Evolutionary conservation across 1,140 invertebrate species (phyloP).

Genomic region (Panulirus ornatus): DNA sequence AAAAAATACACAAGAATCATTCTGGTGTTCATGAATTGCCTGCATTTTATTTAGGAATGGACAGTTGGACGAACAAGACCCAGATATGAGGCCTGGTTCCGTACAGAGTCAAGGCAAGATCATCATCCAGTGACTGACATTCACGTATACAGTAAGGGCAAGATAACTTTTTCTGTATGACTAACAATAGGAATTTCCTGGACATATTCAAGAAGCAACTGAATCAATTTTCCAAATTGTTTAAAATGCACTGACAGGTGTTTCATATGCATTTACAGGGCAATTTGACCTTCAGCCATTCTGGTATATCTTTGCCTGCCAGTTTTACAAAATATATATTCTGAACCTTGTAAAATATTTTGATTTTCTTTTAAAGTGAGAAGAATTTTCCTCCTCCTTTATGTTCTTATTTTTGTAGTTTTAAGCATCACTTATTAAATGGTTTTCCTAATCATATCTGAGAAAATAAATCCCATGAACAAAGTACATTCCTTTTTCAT

Average conservation of each 20-base stretch:
- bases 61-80: slow-evolving; percentile 7
- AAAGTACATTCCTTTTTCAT: not conserved
- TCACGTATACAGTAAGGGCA: not conserved
- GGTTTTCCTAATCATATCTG: not conserved
- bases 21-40: slow-evolving; percentile 32
- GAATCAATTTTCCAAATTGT: not conserved
- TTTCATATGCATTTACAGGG: no score
- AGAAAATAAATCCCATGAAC: not conserved
- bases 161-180: not conserved
- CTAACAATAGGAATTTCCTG: not conserved
- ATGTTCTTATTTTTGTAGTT: not conserved
- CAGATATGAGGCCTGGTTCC: not conserved
- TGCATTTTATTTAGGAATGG: slow-evolving; percentile 40
- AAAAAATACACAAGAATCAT: slow-evolving; percentile 33
- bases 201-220: not conserved
- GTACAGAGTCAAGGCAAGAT: not conserved
- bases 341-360: no score
- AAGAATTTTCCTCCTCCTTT: not conserved
- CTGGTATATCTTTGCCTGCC: not conserved
- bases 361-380: not conserved
- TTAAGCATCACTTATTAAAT: not conserved
- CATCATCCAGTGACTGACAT: not conserved
- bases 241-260: not conserved
- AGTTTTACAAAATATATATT: no score
- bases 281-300: not conserved